Conservation (phyloP, 64 coral and sea anemone species). For the Actinia tenebrosa region DNA sequence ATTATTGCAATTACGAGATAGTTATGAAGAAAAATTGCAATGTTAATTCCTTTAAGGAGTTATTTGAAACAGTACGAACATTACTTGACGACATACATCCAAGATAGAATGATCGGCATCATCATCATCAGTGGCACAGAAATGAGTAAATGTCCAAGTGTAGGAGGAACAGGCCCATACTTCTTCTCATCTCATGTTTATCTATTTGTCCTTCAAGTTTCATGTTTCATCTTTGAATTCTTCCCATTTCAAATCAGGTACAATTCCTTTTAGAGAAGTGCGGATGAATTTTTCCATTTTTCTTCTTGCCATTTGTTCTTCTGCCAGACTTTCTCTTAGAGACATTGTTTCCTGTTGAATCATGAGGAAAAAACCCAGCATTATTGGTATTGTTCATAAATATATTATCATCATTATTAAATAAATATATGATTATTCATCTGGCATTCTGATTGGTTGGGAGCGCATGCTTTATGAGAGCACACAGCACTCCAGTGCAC, state of each 20-base stretch:
- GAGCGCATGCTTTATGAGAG: too few relatives aligned
- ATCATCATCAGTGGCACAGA: too few relatives aligned
- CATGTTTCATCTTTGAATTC: constrained; percentile 51
- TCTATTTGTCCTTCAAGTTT: not conserved
- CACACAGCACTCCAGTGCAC: too few relatives aligned
- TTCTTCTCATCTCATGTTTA: not conserved
- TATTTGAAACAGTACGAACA: too few relatives aligned
- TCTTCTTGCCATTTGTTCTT: constrained; percentile 51
- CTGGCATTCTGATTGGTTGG: too few relatives aligned
- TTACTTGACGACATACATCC: too few relatives aligned
- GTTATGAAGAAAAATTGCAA: not conserved
- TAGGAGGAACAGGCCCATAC: not conserved
- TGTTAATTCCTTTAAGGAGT: not conserved
- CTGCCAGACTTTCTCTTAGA: constrained; percentile 46
- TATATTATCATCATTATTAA: too few relatives aligned
- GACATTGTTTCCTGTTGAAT: constrained; percentile 54
- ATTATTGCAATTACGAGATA: not conserved
- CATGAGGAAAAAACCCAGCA: not conserved
- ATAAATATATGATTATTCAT: too few relatives aligned
- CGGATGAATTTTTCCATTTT: constrained; percentile 76
- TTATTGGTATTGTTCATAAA: not conserved
- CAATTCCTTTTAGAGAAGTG: constrained; percentile 52
- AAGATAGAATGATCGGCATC: too few relatives aligned
- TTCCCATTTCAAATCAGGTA: constrained; percentile 64
- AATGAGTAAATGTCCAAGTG: too few relatives aligned